Evolutionary conservation across 2,888 invertebrate species (phyloP), one percentile per base, ranked within the genome.

Genomic region (Brachyptera risi): DNA sequence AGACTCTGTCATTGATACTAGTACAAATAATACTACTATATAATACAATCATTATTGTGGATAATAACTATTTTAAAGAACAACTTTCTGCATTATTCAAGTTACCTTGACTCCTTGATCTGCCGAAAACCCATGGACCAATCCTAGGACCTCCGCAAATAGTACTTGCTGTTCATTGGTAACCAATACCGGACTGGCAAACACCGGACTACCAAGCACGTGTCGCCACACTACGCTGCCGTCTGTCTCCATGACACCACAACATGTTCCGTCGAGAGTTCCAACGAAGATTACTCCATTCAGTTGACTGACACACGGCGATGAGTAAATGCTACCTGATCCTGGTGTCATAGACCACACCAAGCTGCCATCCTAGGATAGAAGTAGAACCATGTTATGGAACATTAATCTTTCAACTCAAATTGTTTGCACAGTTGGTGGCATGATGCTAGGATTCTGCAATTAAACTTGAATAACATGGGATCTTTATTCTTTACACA

Each of bases 141-240:
- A 73, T 3, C 86, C 86, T 65, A 72, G 73, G 26, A 83, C 83
- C 72, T 80, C 80, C 23, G 79, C 77, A 69, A 82, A 80, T 15
- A 83, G 73, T 23, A 82, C 76, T 26, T 38, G 56, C 15, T 24
- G 21, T 15, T 49, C 61, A 11, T 54, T 73, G 71, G 40, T 68
- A 65, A 56, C 72, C 72, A 26, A 68, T 66, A 67, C 76, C 0
- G 86, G 85, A 7, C 81, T 80, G 0, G 85, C 82, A 72, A 90
- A 88, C 23, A 90, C 74, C 0, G 91, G 85, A 68, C 81, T 81
- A 58, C 71, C 71, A 2, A 84, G 73, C 59, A 80, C 73, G 44
- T 77, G 76, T 21, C 75, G 78, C 90, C 90, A 91, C 27, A 75
- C 58, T 17, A 79, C 67, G 3, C 70, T 69, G 0, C 89, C 84